Conservation (phyloP, 2,113 vertebrate genomes). For the Clarias gariepinus region DNA sequence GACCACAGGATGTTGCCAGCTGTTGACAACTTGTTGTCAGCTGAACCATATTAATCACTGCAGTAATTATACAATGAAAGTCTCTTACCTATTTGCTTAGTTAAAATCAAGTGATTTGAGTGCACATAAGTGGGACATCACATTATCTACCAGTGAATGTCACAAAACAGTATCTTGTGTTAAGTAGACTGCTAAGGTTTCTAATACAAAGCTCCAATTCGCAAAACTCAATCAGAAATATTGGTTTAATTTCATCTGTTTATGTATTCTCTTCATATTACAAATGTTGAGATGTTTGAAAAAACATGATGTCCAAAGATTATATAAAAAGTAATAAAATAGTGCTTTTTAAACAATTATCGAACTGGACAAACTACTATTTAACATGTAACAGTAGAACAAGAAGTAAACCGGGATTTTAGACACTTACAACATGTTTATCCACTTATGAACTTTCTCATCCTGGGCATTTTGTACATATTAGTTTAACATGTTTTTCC, state of each 20-base stretch:
- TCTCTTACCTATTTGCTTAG: no score
- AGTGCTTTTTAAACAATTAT: conserved; percentile 70
- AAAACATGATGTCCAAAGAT: conserved; percentile 59
- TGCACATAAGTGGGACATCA: neutral
- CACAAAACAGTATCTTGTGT: neutral
- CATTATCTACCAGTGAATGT: neutral
- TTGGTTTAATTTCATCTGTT: conserved; percentile 55
- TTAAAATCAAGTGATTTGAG: neutral
- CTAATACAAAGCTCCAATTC: conserved; percentile 36
- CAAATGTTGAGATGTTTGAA: conserved; percentile 57
- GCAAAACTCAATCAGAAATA: conserved; percentile 48
- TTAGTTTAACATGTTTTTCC: neutral
- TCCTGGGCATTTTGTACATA: conserved; percentile 23
- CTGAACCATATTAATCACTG: no score
- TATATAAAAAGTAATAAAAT: conserved; percentile 80
- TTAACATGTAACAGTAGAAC: conserved; percentile 66
- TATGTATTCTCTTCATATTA: conserved; percentile 52
- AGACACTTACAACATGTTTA: conserved; percentile 56
- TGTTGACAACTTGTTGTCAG: no score
- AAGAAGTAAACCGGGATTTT: conserved; percentile 29
- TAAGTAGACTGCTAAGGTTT: neutral
- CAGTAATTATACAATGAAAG: no score
- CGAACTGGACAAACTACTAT: conserved; percentile 70
- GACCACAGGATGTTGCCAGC: no score
- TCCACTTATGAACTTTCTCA: conserved; percentile 30